phyloP scores from a whole-genome alignment of 2,113 vertebrate genomes.

The Hemiscyllium ocellatum region DNA sequence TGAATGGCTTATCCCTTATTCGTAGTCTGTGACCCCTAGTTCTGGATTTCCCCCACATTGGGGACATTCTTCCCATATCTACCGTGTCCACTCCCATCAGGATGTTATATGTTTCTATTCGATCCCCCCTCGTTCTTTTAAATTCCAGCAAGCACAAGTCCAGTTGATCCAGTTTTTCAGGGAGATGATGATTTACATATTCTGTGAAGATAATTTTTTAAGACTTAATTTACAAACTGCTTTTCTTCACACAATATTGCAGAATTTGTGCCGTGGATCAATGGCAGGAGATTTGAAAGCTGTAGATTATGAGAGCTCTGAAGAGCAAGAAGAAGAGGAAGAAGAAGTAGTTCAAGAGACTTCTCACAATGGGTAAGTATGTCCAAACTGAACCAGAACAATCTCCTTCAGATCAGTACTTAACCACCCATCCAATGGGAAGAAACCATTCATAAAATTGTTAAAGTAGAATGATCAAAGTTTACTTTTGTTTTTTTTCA shows the following conservation, averaged over 20 bases:
- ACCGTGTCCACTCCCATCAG: too few relatives aligned
- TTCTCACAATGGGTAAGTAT: constrained; percentile 56
- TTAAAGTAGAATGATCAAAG: neutral
- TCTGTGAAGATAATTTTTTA: neutral
- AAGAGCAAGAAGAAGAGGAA: constrained; percentile 56
- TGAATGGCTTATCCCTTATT: too few relatives aligned
- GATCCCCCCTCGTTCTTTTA: too few relatives aligned
- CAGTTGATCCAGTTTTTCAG: too few relatives aligned
- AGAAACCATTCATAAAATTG: neutral
- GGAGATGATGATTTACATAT: neutral
- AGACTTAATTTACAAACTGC: neutral
- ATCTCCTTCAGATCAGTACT: neutral
- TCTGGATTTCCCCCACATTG: too few relatives aligned
- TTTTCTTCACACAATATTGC: neutral
- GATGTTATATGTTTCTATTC: too few relatives aligned
- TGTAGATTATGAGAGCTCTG: constrained; percentile 81
- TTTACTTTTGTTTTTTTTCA: neutral
- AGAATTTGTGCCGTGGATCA: constrained; percentile 42
- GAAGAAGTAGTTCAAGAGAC: constrained; percentile 53
- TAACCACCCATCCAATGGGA: neutral
- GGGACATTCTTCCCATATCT: too few relatives aligned
- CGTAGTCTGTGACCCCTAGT: too few relatives aligned
- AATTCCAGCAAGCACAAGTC: too few relatives aligned
- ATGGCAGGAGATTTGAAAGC: constrained; percentile 76
- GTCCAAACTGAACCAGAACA: neutral